Evolutionary conservation across 1,140 invertebrate genomes (phyloP), one percentile per base, ranked within the genome.

Genomic region (Drosophila erecta): DNA sequence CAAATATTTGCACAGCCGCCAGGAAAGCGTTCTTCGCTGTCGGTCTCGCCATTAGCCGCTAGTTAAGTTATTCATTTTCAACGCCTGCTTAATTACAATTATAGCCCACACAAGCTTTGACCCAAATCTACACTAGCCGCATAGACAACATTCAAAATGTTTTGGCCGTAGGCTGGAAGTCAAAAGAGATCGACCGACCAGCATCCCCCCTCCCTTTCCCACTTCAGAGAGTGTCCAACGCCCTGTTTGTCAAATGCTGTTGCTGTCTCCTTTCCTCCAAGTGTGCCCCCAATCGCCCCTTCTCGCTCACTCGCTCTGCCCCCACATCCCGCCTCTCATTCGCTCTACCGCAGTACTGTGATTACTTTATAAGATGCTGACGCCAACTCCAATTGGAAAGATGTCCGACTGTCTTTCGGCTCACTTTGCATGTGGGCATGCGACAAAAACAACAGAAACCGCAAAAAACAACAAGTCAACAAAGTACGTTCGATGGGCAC

Each of bases 31-130:
- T 83, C 38, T 62, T 47, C 14, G 43, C 54, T 72, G 80, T 76
- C 66, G 81, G 66, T 64, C 77, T 71, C 49, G 43, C 76, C 72
- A 66, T 84, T 76, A 79, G 57, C 27, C 24, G 17, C 35, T 24
- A 59, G 59, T 62, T 59, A 20, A 62, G 59, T 59, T 62, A 59
- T 62, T 37, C 59, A 33, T 62, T 62, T 41, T 65, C 46, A 67
- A 61, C 75, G 58, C 55, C 72, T 69, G 73, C 64, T 83, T 76
- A 89, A 89, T 89, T 84, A 84, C 81, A 89, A 84, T 89, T 89
- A 77, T 73, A 77, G 61, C 84, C 84, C 76, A 89, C 84, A 80
- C 84, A 89, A 73, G 74, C 58, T 84, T 78, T 89, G 84, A 89
- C 84, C 84, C 84, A 89, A 89, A 89, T 89, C 79, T 50, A 56